Base-by-base conservation (phyloP, 2,113 vertebrate species). In the Hiodon alosoides region DNA sequence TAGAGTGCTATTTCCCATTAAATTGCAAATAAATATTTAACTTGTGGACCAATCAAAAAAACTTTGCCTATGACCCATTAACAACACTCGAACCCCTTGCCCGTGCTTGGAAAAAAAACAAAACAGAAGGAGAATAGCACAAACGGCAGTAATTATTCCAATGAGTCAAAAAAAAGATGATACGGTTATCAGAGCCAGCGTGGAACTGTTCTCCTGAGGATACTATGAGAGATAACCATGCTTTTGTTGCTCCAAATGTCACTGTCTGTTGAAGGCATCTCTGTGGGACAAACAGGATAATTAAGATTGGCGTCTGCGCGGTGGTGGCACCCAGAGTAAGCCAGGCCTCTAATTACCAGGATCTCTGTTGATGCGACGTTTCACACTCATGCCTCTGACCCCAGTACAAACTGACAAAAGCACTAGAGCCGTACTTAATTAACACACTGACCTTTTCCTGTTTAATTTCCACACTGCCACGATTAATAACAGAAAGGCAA, bases 401-500 rank as follows among this genome's bases (percentile, higher is more conserved):
- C 73, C 72, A 60, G 77, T 79, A 67, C 61, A 76, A 77, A 78
- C 67, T 76, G 77, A 83, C 83, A 80, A 17, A 72, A 75, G 62
- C 69, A 77, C 60, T 51, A n/a, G 65, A 78, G 75, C 77, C 69
- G 64, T 80, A 76, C 76, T 81, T 83, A 82, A 85, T 81, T 85
- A 83, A 83, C 79, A 81, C 72, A 74, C 72, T 81, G 83, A 83
- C 82, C 83, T 79, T 79, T 78, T 58, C 60, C 62, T 80, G 79
- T 58, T 69, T 60, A 47, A 48, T 69, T 79, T 77, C 71, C 75
- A 79, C 81, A 71, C 66, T 57, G 64, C 69, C 71, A 57, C 65
- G 71, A 71, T 80, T 80, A 81, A 80, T 81, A 79, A 77, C 78
- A 67, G 77, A 65, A 67, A 16, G 69, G 60, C 70, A 67, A 78